Evolutionary conservation across 2,888 invertebrate genomes (phyloP), one percentile per base, ranked within the genome.

Genomic region (Rhabditoides inermis): DNA sequence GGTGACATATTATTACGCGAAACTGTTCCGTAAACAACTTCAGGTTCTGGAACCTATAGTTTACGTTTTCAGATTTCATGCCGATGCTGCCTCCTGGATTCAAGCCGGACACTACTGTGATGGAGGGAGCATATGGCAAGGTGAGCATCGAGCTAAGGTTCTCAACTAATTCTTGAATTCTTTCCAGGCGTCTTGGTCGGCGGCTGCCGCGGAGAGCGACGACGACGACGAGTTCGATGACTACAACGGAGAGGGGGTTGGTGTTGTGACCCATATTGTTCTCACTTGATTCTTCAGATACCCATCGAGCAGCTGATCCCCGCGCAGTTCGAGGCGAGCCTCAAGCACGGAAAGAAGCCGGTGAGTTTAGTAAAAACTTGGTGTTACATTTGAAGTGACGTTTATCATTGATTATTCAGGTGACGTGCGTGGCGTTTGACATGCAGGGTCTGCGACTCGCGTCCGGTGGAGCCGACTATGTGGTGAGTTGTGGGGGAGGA

Each of bases 311-410:
- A 73, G 41, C 70, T 77, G 45, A 80, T 83, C 54, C 83, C 83
- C 10, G 68, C 78, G 2, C 77, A 79, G 35, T 79, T 81, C 58
- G 81, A 82, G 79, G 86, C 90, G 0, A 82, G 84, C 60, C 85
- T 95, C 83, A 83, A 82, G n/a, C 94, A 94, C 78, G 91, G 94
- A 0, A 82, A 77, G 2, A 90, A 89, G 80, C 88, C 90, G 2
- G 86, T 92, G 20, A 23, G 58, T 49, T n/a, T n/a, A n/a, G n/a
- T n/a, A n/a, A n/a, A n/a, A n/a, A n/a, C n/a, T n/a, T n/a, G n/a
- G n/a, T n/a, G n/a, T n/a, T n/a, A n/a, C n/a, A n/a, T n/a, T n/a
- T n/a, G n/a, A n/a, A n/a, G n/a, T n/a, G n/a, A n/a, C n/a, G n/a
- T n/a, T n/a, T n/a, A n/a, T n/a, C n/a, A n/a, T n/a, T n/a, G n/a